Evolutionary conservation across 2,888 invertebrate genomes (phyloP).

Genomic region (Drosophila meridiana): DNA sequence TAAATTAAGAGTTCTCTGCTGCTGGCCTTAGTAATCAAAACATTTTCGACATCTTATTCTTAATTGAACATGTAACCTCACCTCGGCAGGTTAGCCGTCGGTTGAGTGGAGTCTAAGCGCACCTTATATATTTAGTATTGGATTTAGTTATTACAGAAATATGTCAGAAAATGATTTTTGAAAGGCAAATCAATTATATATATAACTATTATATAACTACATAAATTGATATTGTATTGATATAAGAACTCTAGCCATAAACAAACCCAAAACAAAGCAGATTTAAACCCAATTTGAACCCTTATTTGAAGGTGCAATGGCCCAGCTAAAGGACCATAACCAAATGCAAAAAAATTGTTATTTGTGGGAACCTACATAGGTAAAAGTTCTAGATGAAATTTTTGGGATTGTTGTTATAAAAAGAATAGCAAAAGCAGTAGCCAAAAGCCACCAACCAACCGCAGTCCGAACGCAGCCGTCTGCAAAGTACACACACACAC

Average conservation of each 20-base stretch:
- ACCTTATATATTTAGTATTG: too few relatives aligned
- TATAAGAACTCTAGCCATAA: background rate
- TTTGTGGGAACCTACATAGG: conserved; percentile 17
- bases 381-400: conserved; percentile 63
- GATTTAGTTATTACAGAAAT: too few relatives aligned
- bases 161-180: background rate
- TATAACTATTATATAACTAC: background rate
- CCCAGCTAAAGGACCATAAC: conserved; percentile 24
- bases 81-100: too few relatives aligned
- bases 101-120: too few relatives aligned
- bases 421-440: conserved; percentile 24
- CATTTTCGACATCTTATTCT: too few relatives aligned
- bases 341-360: conserved; percentile 55
- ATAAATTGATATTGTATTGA: background rate
- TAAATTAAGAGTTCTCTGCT: too few relatives aligned
- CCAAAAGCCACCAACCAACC: conserved; percentile 33
- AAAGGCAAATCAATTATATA: background rate
- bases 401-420: too few relatives aligned
- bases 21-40: too few relatives aligned
- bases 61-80: too few relatives aligned
- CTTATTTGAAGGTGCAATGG: conserved; percentile 33
- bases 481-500: conserved; percentile 11
- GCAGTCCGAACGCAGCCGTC: conserved; percentile 24
- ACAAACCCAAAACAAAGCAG: background rate
- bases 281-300: conserved; percentile 54